Percentiles rank a stretch among this genome's conserved stretches.
These are phyloP conservation scores for Cromileptes altivelis DNA, from an alignment of 2,113 vertebrate genomes.

Conservation along the genomic window DNA sequence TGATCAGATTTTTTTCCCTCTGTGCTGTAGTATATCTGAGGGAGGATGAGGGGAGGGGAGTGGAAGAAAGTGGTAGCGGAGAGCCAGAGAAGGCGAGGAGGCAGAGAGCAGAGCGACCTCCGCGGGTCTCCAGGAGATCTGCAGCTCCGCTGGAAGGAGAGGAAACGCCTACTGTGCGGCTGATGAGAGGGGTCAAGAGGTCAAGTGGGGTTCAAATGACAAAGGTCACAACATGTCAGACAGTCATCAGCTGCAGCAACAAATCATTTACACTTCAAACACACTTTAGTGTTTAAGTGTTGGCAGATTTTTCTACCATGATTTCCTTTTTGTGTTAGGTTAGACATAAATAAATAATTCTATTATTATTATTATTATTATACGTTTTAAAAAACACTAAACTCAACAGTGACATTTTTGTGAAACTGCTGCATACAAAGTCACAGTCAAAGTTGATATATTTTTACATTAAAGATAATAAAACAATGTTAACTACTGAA, in stretches of 20 bases:
- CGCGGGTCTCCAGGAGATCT: slow-evolving; percentile 52
- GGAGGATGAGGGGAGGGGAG: slow-evolving; percentile 54
- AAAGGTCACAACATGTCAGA: slow-evolving; percentile 13
- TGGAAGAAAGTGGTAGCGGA: slow-evolving; percentile 18
- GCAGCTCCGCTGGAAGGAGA: slow-evolving; percentile 13
- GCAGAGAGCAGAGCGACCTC: slow-evolving; percentile 69
- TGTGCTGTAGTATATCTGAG: slow-evolving; percentile 47
- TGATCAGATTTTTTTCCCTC: slow-evolving; percentile 62
- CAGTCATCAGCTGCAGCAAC: not conserved
- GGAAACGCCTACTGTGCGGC: not conserved
- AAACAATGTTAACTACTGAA: no score
- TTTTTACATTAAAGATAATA: no score
- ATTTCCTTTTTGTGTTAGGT: no score
- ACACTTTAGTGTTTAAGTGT: no score
- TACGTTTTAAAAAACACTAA: no score
- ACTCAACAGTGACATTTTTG: no score
- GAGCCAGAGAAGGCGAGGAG: slow-evolving; percentile 31
- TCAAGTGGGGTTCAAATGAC: slow-evolving; percentile 15
- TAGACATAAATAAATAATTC: no score
- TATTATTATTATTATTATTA: no score
- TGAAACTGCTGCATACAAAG: no score
- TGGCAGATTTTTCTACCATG: no score
- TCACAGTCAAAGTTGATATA: no score
- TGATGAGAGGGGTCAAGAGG: not conserved
- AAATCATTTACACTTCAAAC: not conserved